phyloP scores from a whole-genome alignment of 2,113 vertebrate species.

The Dipodomys ordii region DNA sequence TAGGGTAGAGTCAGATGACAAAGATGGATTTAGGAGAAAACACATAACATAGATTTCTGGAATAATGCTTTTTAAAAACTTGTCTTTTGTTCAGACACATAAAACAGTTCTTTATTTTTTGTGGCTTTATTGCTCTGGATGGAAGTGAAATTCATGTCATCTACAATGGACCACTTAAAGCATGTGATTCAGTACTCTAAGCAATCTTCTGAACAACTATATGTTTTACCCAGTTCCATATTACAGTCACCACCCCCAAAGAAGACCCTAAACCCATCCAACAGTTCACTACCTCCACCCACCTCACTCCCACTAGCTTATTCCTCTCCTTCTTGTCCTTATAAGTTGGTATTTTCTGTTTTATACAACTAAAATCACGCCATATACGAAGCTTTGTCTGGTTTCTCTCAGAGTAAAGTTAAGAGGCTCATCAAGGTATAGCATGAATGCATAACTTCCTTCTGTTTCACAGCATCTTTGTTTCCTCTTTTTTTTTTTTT shows the following conservation, averaged over 20 bases:
- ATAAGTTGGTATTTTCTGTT: not conserved
- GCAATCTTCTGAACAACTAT: no score
- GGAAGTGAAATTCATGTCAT: not conserved
- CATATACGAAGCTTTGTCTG: no score
- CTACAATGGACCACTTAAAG: not conserved
- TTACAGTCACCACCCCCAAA: not conserved
- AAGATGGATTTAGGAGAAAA: not conserved
- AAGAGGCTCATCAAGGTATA: not conserved
- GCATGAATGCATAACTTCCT: no score
- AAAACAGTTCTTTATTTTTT: slow-evolving; percentile 38
- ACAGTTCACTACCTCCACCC: rapidly evolving
- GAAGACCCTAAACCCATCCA: not conserved
- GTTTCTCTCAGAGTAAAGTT: no score
- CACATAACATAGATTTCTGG: not conserved
- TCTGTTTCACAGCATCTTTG: not conserved
- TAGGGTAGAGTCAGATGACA: not conserved
- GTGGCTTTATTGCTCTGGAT: not conserved
- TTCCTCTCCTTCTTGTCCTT: not conserved
- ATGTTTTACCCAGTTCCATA: not conserved
- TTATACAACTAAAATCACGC: no score
- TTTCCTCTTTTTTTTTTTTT: no score
- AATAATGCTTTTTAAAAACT: not conserved
- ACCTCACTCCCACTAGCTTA: not conserved
- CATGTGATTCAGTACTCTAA: not conserved
- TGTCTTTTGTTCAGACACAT: not conserved